A percentile compares a stretch with the other conserved stretches of the same genome.
phyloP scores from a whole-genome alignment of 2,888 invertebrate genomes.

The Drosophila nigritarsus region DNA sequence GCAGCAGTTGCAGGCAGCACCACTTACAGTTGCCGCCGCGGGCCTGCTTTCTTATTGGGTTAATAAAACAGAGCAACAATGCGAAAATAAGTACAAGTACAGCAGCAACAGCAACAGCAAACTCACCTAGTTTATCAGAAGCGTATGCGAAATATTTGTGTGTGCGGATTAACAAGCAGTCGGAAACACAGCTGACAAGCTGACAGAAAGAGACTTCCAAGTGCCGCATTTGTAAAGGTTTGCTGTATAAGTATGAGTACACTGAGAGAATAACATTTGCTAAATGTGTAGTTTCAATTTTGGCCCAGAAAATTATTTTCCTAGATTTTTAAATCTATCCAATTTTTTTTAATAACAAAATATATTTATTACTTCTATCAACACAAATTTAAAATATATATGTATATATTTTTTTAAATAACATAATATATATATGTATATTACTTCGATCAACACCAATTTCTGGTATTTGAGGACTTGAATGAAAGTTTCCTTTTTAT shows the following conservation, averaged over 20 bases:
- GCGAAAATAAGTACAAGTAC: constrained; percentile 15
- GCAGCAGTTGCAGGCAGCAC: constrained; percentile 2
- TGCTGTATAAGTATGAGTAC: background rate
- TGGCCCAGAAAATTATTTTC: background rate
- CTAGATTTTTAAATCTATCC: background rate
- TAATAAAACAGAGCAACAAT: constrained; percentile 72
- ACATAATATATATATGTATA: no score
- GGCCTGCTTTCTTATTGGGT: constrained; percentile 74
- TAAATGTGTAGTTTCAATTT: background rate
- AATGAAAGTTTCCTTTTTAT: no score
- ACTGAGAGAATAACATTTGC: background rate
- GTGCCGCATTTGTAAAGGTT: constrained; percentile 2
- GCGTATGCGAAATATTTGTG: constrained; percentile 69
- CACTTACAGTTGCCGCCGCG: constrained; percentile 33
- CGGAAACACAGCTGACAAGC: constrained; percentile 24
- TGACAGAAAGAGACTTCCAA: constrained; percentile 20
- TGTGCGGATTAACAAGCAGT: constrained; percentile 72
- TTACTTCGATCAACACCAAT: no score
- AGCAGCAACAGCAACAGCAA: constrained; percentile 7
- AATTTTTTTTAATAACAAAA: background rate
- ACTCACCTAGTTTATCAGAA: constrained; percentile 65
- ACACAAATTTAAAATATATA: no score
- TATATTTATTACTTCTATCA: no score
- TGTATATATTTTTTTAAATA: no score
- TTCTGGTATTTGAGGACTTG: no score